phyloP scores from a whole-genome alignment of 2,888 invertebrate species.

The Dicranocentrus wangi region DNA sequence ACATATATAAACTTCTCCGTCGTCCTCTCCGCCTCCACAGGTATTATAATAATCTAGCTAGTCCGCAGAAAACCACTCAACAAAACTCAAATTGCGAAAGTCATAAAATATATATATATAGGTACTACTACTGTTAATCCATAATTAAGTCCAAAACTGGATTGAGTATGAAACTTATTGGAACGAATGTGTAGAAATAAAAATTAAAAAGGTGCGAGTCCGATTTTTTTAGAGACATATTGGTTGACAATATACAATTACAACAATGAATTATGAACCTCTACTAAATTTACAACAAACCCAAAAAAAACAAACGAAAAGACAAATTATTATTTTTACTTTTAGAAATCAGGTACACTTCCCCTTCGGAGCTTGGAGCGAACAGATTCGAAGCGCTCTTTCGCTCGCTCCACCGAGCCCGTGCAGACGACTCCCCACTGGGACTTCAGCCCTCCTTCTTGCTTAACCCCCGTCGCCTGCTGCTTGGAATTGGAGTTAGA shows the following conservation, averaged over 20 bases:
- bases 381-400: constrained; percentile 65
- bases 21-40: too few relatives aligned
- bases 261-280: neutral
- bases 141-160: neutral
- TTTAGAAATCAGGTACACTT: constrained; percentile 70
- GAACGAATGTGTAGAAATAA: neutral
- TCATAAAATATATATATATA: too few relatives aligned
- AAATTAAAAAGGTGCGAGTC: neutral
- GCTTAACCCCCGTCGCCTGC: constrained; percentile 22
- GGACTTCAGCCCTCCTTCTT: constrained; percentile 39
- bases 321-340: too few relatives aligned
- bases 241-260: too few relatives aligned
- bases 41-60: too few relatives aligned
- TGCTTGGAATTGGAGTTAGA: constrained; percentile 18
- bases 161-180: neutral
- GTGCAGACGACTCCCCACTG: constrained; percentile 68
- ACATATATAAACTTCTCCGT: too few relatives aligned
- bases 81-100: too few relatives aligned
- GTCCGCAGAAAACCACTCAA: too few relatives aligned
- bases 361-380: constrained; percentile 60
- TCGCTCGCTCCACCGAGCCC: constrained; percentile 67
- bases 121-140: constrained; percentile 10
- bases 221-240: neutral
- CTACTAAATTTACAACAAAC: neutral
- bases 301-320: neutral